Evolutionary conservation across 2,113 vertebrate genomes (phyloP).

Genomic region (Leucopsar rothschildi): DNA sequence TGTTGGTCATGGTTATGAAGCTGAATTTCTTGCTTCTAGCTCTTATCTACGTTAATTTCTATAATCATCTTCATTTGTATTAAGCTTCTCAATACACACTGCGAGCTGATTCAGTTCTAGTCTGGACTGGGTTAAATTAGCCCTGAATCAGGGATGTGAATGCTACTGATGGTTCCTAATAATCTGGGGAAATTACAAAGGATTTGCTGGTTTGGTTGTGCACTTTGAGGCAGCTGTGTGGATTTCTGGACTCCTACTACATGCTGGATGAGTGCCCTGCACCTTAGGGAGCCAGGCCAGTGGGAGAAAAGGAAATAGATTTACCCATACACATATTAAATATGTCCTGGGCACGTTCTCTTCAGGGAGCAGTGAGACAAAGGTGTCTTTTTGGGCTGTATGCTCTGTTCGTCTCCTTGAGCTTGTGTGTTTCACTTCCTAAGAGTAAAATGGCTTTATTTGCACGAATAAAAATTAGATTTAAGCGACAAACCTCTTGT

Average conservation of each 20-base stretch:
- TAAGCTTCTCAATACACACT: not conserved
- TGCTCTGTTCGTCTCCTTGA: not conserved
- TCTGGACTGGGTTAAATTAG: not conserved
- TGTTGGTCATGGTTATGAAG: not conserved
- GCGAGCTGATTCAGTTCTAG: not conserved
- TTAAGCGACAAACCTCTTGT: not conserved
- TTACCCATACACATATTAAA: not conserved
- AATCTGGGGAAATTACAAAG: not conserved
- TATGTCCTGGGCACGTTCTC: not conserved
- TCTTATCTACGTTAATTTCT: not conserved
- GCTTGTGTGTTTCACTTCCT: not conserved
- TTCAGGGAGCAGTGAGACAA: not conserved
- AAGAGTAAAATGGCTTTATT: not conserved
- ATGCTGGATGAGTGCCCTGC: not conserved
- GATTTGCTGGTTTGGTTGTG: not conserved
- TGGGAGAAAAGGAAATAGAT: not conserved
- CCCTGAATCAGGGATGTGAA: not conserved
- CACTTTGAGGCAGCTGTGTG: rapidly evolving
- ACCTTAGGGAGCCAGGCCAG: not conserved
- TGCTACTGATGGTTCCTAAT: not conserved
- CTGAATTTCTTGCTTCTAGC: not conserved
- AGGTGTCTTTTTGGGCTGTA: not conserved
- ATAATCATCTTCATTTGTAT: rapidly evolving
- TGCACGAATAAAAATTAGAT: rapidly evolving
- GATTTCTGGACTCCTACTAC: not conserved